Percentiles rank a stretch among this genome's conserved stretches.
These are phyloP conservation scores for Scolanthus callimorphus DNA, from an alignment of 92 coral and sea anemone genomes.

Conservation along the genomic window DNA sequence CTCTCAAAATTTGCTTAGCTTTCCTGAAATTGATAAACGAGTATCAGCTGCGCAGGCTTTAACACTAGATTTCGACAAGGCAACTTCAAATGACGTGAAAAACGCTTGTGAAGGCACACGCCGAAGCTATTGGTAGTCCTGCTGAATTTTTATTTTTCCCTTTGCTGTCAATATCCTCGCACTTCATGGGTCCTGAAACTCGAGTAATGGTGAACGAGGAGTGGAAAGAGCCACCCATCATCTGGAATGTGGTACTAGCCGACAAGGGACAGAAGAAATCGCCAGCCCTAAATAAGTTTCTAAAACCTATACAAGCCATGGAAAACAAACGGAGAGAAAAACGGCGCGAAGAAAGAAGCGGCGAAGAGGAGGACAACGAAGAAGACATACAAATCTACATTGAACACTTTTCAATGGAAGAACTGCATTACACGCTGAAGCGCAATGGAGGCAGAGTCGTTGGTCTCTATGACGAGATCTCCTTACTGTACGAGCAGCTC, in stretches of 20 bases:
- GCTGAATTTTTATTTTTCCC: constrained; percentile 48
- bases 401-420: constrained; percentile 55
- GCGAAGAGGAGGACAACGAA: constrained; percentile 10
- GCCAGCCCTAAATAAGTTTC: constrained; percentile 39
- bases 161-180: constrained; percentile 37
- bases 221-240: constrained; percentile 51
- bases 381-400: constrained; percentile 33
- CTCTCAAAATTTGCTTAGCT: constrained; percentile 9
- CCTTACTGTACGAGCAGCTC: constrained; percentile 46
- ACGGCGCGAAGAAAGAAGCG: constrained; percentile 6
- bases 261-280: constrained; percentile 67
- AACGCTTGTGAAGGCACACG: constrained; percentile 39
- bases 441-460: constrained; percentile 51
- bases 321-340: constrained; percentile 3
- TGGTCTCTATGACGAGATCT: constrained; percentile 63
- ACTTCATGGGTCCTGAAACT: constrained; percentile 44
- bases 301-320: constrained; percentile 27
- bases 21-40: constrained; percentile 34
- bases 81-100: constrained; percentile 19
- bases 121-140: constrained; percentile 54
- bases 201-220: constrained; percentile 32
- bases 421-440: constrained; percentile 39
- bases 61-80: constrained; percentile 12
- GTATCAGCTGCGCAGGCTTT: constrained; percentile 35
- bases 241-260: constrained; percentile 56